phyloP scores from a whole-genome alignment of 2,888 invertebrate genomes.

The Clunio marinus region DNA sequence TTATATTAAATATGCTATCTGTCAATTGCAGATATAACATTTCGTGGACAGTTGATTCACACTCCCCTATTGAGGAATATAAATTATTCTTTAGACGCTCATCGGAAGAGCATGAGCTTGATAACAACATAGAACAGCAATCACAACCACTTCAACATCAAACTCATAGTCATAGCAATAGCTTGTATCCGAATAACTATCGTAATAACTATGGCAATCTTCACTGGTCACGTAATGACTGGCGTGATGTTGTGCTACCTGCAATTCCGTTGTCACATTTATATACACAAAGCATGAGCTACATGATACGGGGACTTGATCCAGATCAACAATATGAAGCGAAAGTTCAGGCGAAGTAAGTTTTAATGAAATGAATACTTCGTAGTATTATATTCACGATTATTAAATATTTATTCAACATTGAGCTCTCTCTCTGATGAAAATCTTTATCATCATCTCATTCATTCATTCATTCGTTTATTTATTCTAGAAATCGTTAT shows the following conservation, averaged over 20 bases:
- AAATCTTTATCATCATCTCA: not conserved
- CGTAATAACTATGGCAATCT: slow-evolving; percentile 44
- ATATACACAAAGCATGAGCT: slow-evolving; percentile 61
- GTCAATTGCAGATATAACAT: slow-evolving; percentile 66
- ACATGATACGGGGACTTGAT: slow-evolving; percentile 62
- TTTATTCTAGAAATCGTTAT: slow-evolving; percentile 55
- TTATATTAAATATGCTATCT: too few relatives aligned
- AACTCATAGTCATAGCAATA: slow-evolving; percentile 44
- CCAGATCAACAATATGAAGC: slow-evolving; percentile 64
- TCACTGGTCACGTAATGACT: slow-evolving; percentile 54
- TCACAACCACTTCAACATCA: slow-evolving; percentile 52
- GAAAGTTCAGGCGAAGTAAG: slow-evolving; percentile 59
- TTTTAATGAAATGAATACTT: too few relatives aligned
- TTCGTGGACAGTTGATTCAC: slow-evolving; percentile 64
- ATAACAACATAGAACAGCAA: slow-evolving; percentile 49
- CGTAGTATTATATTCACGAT: not conserved
- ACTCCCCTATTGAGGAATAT: slow-evolving; percentile 64
- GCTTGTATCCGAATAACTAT: slow-evolving; percentile 35
- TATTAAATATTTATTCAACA: not conserved
- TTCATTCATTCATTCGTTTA: slow-evolving; percentile 25
- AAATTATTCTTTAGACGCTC: slow-evolving; percentile 61
- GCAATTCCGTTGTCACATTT: slow-evolving; percentile 54
- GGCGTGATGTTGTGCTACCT: slow-evolving; percentile 58
- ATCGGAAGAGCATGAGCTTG: slow-evolving; percentile 54
- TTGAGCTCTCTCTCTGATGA: not conserved